A percentile compares a stretch with the other conserved stretches of the same genome.
These are phyloP conservation scores for Rafetus swinhoei DNA, from an alignment of 2,113 vertebrate species.

Conservation along the genomic window DNA sequence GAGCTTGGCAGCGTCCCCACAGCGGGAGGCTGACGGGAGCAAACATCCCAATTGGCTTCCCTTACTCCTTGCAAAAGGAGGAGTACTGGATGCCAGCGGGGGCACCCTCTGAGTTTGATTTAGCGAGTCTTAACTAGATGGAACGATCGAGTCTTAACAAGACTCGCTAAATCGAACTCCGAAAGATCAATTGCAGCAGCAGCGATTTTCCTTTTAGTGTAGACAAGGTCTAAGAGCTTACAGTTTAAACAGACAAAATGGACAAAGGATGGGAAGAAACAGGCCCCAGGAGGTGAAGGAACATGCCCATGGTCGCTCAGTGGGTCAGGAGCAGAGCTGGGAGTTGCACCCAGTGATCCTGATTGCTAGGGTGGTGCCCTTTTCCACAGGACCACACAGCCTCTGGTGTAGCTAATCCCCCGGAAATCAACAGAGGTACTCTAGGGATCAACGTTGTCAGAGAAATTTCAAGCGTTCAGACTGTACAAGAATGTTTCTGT, in stretches of 20 bases:
- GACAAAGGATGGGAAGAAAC: background rate
- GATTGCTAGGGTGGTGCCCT: background rate
- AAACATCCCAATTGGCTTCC: no score
- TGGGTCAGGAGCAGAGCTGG: background rate
- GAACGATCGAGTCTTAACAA: no score
- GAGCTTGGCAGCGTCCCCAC: no score
- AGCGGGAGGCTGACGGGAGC: no score
- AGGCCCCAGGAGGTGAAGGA: background rate
- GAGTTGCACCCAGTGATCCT: background rate
- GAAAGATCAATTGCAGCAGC: no score
- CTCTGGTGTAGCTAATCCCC: background rate
- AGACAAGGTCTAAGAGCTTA: background rate
- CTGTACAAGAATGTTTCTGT: accelerated
- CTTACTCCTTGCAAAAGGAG: no score
- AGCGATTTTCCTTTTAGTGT: no score
- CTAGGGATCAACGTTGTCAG: background rate
- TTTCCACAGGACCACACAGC: background rate
- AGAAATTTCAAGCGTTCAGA: background rate
- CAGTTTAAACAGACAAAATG: background rate
- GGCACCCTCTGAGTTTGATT: no score
- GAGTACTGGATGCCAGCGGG: no score
- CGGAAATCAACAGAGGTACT: background rate
- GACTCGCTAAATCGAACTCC: no score
- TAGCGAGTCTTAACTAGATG: no score
- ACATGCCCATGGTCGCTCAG: background rate